Evolutionary conservation across 2,888 invertebrate species (phyloP).

Genomic region (Danaus chrysippus): DNA sequence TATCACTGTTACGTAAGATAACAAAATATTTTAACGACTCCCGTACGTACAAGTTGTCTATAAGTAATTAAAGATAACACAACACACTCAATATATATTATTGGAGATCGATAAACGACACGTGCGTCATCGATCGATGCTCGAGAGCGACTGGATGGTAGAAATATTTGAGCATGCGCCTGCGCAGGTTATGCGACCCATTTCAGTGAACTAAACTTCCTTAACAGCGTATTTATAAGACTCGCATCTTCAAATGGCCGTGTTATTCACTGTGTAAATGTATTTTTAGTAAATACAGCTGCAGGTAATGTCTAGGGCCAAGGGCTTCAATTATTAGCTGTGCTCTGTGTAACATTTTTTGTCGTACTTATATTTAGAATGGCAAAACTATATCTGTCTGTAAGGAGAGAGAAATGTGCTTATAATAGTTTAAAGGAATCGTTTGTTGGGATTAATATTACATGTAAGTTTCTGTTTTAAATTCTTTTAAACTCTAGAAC

Average conservation of each 20-base stretch:
- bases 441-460: background rate
- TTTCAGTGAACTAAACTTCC: constrained; percentile 39
- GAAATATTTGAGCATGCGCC: constrained; percentile 62
- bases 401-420: background rate
- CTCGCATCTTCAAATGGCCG: constrained; percentile 33
- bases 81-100: constrained; percentile 25
- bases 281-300: constrained; percentile 72
- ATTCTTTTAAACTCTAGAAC: no score
- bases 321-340: constrained; percentile 49
- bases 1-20: constrained; percentile 62
- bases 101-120: constrained; percentile 29
- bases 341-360: constrained; percentile 18
- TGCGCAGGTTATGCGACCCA: constrained; percentile 55
- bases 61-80: constrained; percentile 40
- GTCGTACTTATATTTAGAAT: constrained; percentile 17
- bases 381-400: background rate
- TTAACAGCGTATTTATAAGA: constrained; percentile 14
- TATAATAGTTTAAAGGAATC: background rate
- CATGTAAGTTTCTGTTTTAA: no score
- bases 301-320: constrained; percentile 70
- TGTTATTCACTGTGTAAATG: constrained; percentile 53
- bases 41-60: constrained; percentile 35
- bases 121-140: constrained; percentile 58
- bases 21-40: constrained; percentile 45
- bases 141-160: constrained; percentile 68